A percentile compares a stretch with the other conserved stretches of the same genome.
Evolutionary conservation across 2,888 invertebrate genomes (phyloP).

Genomic region (Stenoptilia bipunctidactyla): DNA sequence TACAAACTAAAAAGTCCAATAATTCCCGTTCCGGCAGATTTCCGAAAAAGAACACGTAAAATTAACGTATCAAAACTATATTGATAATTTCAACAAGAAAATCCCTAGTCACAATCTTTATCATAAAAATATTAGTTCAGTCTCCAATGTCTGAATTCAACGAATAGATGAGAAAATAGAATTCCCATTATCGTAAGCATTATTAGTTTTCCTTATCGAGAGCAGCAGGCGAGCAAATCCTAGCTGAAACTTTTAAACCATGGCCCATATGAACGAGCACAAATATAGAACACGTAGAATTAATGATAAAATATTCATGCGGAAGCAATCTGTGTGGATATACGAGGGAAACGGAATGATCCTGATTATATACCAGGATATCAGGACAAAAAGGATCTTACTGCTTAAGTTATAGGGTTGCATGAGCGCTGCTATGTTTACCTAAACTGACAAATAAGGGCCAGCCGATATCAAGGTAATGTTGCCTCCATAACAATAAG

Average conservation of each 20-base stretch:
- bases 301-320: conserved; percentile 45
- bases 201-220: too few species aligned
- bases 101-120: too few species aligned
- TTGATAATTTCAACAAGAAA: too few species aligned
- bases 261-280: conserved; percentile 10
- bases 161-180: too few species aligned
- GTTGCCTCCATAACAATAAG: conserved; percentile 39
- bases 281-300: conserved; percentile 22
- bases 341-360: background rate
- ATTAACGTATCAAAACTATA: too few species aligned
- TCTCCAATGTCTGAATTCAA: too few species aligned
- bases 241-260: background rate
- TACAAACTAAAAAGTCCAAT: too few species aligned
- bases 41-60: too few species aligned
- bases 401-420: conserved; percentile 17
- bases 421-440: conserved; percentile 5
- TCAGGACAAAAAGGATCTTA: conserved; percentile 13
- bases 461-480: conserved; percentile 22
- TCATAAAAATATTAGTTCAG: too few species aligned
- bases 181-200: too few species aligned
- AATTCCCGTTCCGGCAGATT: too few species aligned
- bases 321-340: conserved; percentile 28
- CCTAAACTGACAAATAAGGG: conserved; percentile 24
- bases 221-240: too few species aligned
- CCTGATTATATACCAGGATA: background rate